Evolutionary conservation across 2,113 vertebrate genomes (phyloP), one percentile per base, ranked within the genome.

Genomic region (Tetraodon nigroviridis): DNA sequence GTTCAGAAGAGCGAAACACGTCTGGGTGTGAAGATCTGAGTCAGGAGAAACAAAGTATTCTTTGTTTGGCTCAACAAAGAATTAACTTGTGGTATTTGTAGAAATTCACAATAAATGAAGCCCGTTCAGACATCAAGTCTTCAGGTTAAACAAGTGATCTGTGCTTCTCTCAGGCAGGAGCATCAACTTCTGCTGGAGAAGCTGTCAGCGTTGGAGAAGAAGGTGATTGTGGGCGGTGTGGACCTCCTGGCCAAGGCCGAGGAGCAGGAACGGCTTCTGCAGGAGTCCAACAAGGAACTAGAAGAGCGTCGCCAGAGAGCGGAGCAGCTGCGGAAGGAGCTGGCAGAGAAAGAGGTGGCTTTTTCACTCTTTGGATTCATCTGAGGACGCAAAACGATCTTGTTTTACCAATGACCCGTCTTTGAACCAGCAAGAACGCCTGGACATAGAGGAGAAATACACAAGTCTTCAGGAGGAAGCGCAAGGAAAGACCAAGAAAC

Each of bases 361-460:
- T 32, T 5, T 32, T 32, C 29, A 7, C 5, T 24, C 3, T 24
- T 24, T 24, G 5, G 22, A 3, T 24, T 24, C 5, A 24, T 24
- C 22, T 24, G 2, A 24, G 5, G 22, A 24, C 5, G 22, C 22
- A 24, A 24, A 24, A 24, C 5, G 22, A 24, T n/a, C n/a, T n/a
- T n/a, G n/a, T n/a, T n/a, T n/a, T n/a, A 5, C 27, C 27, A 29
- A 29, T 29, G 27, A 32, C 29, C 29, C 8, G 29, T 32, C 29
- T 7, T 10, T 32, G 5, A 72, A 75, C 67, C 81, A 99, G 97
- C 96, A 98, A 97, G 97, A 99, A 55, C 96, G 96, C 32, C 83
- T 99, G 84, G 97, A 98, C 84, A 98, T 99, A 3, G 97, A 98
- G 83, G 96, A 98, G 88, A 99, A 99, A 68, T 99, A 99, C 83